These are phyloP conservation scores for Tinamus guttatus DNA, from an alignment of 2,113 vertebrate species.

Conservation along the genomic window DNA sequence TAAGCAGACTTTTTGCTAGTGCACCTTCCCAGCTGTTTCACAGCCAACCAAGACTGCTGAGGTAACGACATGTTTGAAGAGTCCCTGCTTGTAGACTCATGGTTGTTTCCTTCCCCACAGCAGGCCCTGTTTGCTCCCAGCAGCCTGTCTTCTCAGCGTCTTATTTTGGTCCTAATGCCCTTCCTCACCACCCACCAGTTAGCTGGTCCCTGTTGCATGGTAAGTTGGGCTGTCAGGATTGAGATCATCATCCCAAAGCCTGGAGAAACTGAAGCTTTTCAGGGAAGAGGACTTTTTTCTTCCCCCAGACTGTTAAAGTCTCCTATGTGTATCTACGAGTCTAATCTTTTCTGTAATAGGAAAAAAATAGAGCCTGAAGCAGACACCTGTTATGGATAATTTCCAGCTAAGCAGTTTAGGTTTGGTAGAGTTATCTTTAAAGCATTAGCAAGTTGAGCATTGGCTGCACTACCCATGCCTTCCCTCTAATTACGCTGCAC, in stretches of 20 bases:
- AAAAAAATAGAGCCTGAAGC: background rate
- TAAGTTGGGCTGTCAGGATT: background rate
- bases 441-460: background rate
- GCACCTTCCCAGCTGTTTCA: background rate
- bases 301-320: background rate
- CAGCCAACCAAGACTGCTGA: background rate
- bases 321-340: background rate
- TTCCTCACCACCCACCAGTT: background rate
- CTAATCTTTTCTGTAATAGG: background rate
- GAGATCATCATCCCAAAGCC: background rate
- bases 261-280: background rate
- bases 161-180: background rate
- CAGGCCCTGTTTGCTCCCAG: background rate
- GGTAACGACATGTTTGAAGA: no score
- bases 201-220: background rate
- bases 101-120: background rate
- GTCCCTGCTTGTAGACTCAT: background rate
- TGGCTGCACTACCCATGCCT: background rate
- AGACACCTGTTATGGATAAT: background rate
- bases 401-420: background rate
- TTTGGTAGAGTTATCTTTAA: background rate
- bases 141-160: background rate
- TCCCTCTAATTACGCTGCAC: background rate
- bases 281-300: background rate
- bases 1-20: background rate